These are phyloP conservation scores for Rhinophrynus dorsalis DNA, from an alignment of 2,797 vertebrate species.

Conservation along the genomic window DNA sequence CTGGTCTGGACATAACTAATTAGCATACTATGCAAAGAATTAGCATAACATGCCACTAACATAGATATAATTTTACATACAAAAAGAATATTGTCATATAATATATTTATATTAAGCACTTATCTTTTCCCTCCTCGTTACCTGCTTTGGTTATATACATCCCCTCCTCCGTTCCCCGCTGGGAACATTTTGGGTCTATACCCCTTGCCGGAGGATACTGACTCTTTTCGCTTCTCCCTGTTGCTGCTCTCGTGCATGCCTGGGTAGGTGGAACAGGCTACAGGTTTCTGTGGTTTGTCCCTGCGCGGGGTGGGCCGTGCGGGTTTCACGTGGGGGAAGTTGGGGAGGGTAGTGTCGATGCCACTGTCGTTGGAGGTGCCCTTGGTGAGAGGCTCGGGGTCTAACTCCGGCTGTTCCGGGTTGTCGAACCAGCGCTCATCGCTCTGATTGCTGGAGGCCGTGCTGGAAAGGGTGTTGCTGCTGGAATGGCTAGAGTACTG, in stretches of 20 bases:
- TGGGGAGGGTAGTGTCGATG: conserved; percentile 77
- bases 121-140: neutral
- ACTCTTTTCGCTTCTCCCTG: conserved; percentile 66
- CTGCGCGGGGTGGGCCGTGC: conserved; percentile 55
- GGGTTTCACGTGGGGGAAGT: conserved; percentile 59
- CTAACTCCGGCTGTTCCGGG: conserved; percentile 70
- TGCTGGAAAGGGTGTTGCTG: conserved; percentile 92
- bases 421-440: conserved; percentile 90
- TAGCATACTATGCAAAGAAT: too few species aligned
- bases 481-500: conserved; percentile 93
- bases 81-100: neutral
- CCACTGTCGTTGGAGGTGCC: conserved; percentile 88
- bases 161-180: neutral
- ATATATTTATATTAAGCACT: neutral
- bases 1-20: too few species aligned
- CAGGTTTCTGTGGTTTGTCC: conserved; percentile 65
- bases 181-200: conserved; percentile 78
- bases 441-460: conserved; percentile 88
- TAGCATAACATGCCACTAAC: too few species aligned
- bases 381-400: conserved; percentile 77
- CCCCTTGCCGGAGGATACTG: conserved; percentile 70
- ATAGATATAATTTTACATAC: too few species aligned
- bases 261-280: conserved; percentile 67
- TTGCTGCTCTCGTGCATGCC: conserved; percentile 66
- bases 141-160: neutral